Conservation (phyloP, 2,113 vertebrate species). For the Sinocyclocheilus rhinocerous region DNA sequence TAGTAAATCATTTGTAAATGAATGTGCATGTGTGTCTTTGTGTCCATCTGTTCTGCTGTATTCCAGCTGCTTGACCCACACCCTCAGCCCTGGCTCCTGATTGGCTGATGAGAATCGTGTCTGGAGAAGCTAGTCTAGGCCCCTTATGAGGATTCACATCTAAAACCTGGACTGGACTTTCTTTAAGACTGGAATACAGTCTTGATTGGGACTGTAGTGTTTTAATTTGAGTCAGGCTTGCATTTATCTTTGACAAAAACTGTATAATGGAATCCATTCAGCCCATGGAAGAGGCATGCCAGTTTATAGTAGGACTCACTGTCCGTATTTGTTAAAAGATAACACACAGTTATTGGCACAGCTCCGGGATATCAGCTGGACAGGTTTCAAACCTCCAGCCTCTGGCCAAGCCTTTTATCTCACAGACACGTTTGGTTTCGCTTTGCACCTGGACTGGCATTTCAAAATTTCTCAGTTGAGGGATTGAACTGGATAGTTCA, state of each 20-base stretch:
- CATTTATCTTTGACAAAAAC: neutral
- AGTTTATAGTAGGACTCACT: neutral
- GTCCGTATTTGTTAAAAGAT: neutral
- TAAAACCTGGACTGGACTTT: slow-evolving; percentile 43
- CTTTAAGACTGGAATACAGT: neutral
- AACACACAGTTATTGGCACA: neutral
- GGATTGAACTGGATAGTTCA: neutral
- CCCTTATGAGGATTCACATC: neutral
- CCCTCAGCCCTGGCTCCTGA: slow-evolving; percentile 55
- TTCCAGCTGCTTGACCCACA: slow-evolving; percentile 66
- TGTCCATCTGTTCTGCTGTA: slow-evolving; percentile 62
- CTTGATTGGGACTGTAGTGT: neutral
- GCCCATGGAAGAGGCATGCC: no score
- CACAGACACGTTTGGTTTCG: neutral
- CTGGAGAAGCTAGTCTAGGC: slow-evolving; percentile 53
- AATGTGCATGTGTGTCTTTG: slow-evolving; percentile 51
- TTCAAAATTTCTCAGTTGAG: neutral
- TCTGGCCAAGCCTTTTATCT: slow-evolving; percentile 22
- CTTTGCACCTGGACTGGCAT: neutral
- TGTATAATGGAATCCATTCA: neutral
- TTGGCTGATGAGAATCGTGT: slow-evolving; percentile 63
- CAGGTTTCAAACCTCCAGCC: neutral
- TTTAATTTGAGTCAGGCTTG: neutral
- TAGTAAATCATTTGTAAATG: slow-evolving; percentile 26
- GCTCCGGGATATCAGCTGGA: neutral